These are phyloP conservation scores for Harmothoe impar DNA, from an alignment of 2,888 invertebrate genomes.

Conservation along the genomic window DNA sequence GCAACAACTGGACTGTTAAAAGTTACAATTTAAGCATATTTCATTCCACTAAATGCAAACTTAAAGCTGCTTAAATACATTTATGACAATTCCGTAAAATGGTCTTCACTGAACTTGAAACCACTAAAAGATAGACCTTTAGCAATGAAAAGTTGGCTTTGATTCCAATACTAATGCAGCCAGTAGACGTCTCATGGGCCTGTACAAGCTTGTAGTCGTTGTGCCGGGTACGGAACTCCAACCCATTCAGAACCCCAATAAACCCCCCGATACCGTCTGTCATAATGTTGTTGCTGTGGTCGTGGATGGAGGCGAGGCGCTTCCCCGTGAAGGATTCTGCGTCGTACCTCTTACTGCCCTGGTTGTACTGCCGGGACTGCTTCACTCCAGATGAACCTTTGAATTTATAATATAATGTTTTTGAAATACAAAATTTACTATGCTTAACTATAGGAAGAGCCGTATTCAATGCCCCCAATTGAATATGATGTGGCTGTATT, in stretches of 20 bases:
- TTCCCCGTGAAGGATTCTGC: background rate
- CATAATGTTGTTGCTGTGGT: constrained; percentile 72
- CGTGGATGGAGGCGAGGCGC: constrained; percentile 72
- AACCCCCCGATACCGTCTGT: constrained; percentile 67
- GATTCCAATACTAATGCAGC: constrained; percentile 70
- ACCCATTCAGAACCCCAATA: constrained; percentile 76
- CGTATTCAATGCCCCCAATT: too few relatives aligned
- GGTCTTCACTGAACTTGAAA: too few relatives aligned
- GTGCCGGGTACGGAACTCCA: constrained; percentile 75
- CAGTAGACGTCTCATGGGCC: constrained; percentile 61
- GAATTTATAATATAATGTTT: too few relatives aligned
- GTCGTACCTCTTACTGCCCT: background rate
- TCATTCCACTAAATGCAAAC: too few relatives aligned
- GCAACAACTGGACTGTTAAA: too few relatives aligned
- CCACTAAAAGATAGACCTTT: too few relatives aligned
- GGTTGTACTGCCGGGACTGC: background rate
- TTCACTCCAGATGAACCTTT: background rate
- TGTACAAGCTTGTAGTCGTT: constrained; percentile 67
- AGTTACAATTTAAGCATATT: too few relatives aligned
- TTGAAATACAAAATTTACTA: too few relatives aligned
- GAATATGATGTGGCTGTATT: too few relatives aligned
- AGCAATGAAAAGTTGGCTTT: constrained; percentile 73
- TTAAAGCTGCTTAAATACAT: too few relatives aligned
- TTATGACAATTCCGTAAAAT: too few relatives aligned
- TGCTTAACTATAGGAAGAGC: too few relatives aligned